Base-by-base conservation (phyloP, 2,888 invertebrate genomes). In the Dromius quadrimaculatus region DNA sequence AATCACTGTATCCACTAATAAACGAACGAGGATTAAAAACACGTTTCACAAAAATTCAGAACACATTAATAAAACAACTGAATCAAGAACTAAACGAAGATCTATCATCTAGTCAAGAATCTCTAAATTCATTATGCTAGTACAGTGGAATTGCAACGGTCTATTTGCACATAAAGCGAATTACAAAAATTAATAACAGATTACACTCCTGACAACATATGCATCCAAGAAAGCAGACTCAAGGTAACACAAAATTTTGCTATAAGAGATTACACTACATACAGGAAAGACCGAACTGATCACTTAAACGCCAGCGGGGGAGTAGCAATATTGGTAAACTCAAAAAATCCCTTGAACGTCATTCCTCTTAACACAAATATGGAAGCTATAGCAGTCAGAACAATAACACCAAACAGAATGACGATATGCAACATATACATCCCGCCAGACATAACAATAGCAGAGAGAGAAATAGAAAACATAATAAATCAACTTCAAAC, bases 151-250 rank as follows among this genome's bases (percentile, higher is more conserved):
- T n/a, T n/a, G n/a, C n/a, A n/a, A n/a, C n/a, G n/a, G n/a, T n/a
- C n/a, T n/a, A n/a, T n/a, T n/a, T n/a, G n/a, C n/a, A n/a, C n/a
- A n/a, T n/a, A 4, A 11, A 34, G 34, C 9, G 59, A 59, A 34
- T 13, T 59, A 5, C 59, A 59, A 34, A 32, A 34, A 34, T 6
- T 59, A 15, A 28, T 34, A n/a, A 8, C 11, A 6, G 36, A 2
- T 19, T n/a, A 34, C 9, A 28, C 5, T 2, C 59, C 59, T n/a
- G 11, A 28, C 3, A 32, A 59, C 36, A 32, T 59, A n/a, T n/a
- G 59, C 19, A 34, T 59, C 3, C 59, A 59, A 19, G 59, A 59
- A 59, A 34, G n/a, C 9, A 28, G 59, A 59, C 19, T 59, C 9
- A 11, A 59, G 6, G 34, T 11, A 13, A 13, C 13, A 5, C 59